Percentiles rank a stretch among this genome's conserved stretches.
Conservation (phyloP, 2,113 vertebrate species). For the Cryptomyrus ogoouensis region DNA sequence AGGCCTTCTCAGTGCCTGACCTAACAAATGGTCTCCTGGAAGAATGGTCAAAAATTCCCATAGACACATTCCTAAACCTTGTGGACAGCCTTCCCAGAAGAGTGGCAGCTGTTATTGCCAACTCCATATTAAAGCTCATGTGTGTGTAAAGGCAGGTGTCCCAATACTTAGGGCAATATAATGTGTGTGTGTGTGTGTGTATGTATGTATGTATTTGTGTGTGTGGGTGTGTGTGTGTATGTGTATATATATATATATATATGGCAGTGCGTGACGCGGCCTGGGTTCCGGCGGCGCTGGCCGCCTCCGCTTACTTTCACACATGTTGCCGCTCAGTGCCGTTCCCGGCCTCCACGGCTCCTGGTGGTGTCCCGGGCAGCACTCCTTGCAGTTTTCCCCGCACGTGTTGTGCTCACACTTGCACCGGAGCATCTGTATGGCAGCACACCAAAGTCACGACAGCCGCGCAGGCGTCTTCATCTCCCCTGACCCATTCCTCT, state of each 20-base stretch:
- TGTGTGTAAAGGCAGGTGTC: no score
- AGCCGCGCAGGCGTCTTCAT: not conserved
- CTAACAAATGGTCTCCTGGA: no score
- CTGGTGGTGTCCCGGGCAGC: slow-evolving; percentile 88
- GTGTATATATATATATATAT: not conserved
- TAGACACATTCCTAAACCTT: no score
- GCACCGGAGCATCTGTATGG: slow-evolving; percentile 75
- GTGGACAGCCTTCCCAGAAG: no score
- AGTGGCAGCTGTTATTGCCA: no score
- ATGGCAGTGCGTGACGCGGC: not conserved
- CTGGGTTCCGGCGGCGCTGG: not conserved
- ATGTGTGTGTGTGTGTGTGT: no score
- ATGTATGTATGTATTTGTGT: not conserved
- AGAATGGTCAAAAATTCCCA: no score
- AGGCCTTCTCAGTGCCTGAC: no score
- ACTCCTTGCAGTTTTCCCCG: slow-evolving; percentile 78
- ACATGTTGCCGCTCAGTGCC: slow-evolving; percentile 77
- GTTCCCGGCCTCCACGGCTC: slow-evolving; percentile 86
- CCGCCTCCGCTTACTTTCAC: slow-evolving; percentile 72
- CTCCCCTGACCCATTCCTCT: not conserved
- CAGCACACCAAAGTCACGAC: slow-evolving; percentile 16
- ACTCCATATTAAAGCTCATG: no score
- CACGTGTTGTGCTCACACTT: slow-evolving; percentile 93
- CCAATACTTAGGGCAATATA: no score
- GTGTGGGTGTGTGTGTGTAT: no score